Conservation (phyloP, 2,797 vertebrate genomes). For the Masticophis lateralis region DNA sequence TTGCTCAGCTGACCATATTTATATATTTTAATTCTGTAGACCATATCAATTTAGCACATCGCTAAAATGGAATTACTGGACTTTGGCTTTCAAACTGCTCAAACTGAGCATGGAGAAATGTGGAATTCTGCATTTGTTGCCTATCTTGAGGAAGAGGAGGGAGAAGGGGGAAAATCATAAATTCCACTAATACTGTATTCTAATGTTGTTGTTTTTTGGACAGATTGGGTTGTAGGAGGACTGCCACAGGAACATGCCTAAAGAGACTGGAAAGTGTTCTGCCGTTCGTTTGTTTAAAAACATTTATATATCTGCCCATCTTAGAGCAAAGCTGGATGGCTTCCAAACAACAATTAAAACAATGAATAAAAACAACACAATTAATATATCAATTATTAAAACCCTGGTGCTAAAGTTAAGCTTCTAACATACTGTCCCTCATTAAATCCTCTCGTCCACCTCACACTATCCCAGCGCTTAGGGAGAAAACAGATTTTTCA, state of each 20-base stretch:
- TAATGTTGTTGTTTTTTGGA: not conserved
- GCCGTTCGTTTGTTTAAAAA: not conserved
- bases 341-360: too few species aligned
- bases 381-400: too few species aligned
- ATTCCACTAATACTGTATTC: not conserved
- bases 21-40: not conserved
- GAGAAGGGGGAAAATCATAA: not conserved
- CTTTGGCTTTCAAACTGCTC: not conserved
- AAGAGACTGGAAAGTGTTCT: not conserved
- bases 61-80: not conserved
- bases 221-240: not conserved
- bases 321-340: too few species aligned
- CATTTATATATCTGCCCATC: too few species aligned
- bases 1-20: not conserved
- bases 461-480: too few species aligned
- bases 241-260: not conserved
- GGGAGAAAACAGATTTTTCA: too few species aligned
- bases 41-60: not conserved
- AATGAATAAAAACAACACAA: too few species aligned
- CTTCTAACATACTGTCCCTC: too few species aligned
- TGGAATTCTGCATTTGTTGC: not conserved
- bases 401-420: too few species aligned
- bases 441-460: too few species aligned
- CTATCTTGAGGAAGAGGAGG: not conserved
- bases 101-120: not conserved